A percentile compares a stretch with the other conserved stretches of the same genome.
phyloP scores from a whole-genome alignment of 2,113 vertebrate species.

The Crocuta crocuta region DNA sequence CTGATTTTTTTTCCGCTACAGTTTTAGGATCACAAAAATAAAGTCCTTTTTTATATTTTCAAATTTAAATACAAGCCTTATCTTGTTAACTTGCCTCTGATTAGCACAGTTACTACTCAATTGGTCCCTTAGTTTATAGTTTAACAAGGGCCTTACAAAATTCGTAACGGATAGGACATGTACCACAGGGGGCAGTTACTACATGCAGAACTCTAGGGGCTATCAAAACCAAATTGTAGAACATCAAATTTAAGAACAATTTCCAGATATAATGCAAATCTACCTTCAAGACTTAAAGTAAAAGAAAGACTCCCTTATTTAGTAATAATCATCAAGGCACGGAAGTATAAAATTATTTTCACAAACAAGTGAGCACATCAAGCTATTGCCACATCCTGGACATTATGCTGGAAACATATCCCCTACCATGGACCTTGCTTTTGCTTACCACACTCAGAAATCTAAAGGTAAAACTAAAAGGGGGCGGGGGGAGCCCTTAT shows the following conservation, averaged over 20 bases:
- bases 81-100: slow-evolving; percentile 74
- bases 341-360: background rate
- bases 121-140: slow-evolving; percentile 66
- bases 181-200: background rate
- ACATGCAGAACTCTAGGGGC: background rate
- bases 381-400: background rate
- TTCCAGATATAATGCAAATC: background rate
- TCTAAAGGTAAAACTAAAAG: background rate
- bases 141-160: slow-evolving; percentile 50
- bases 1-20: background rate
- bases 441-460: background rate
- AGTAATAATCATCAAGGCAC: background rate
- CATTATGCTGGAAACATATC: background rate
- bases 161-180: slow-evolving; percentile 14
- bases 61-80: slow-evolving; percentile 71
- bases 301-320: background rate
- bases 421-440: background rate
- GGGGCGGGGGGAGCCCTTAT: background rate
- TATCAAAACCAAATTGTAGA: background rate
- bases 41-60: slow-evolving; percentile 69
- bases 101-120: slow-evolving; percentile 70
- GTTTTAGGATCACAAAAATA: slow-evolving; percentile 59
- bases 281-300: slow-evolving; percentile 10
- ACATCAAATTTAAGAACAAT: background rate
- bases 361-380: background rate